Evolutionary conservation across 2,797 vertebrate species (phyloP).

Genomic region (Melanogrammus aeglefinus): DNA sequence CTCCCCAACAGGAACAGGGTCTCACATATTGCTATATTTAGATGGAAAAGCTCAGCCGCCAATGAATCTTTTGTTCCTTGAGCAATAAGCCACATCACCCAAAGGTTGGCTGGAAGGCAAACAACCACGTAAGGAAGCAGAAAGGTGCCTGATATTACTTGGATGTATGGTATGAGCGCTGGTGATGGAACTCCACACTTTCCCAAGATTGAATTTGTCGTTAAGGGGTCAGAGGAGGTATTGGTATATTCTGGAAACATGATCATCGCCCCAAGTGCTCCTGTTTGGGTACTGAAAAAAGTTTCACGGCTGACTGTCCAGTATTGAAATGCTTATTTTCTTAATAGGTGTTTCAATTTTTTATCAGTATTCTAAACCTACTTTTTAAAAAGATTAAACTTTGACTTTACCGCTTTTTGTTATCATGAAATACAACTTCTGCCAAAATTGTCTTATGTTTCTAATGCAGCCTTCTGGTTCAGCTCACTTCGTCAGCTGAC

Average conservation of each 20-base stretch:
- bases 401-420: too few relatives aligned
- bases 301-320: not conserved
- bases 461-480: not conserved
- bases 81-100: slow-evolving; percentile 1
- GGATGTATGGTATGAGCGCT: too few relatives aligned
- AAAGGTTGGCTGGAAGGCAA: slow-evolving; percentile 3
- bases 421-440: not conserved
- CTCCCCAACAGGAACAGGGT: too few relatives aligned
- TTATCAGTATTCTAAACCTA: too few relatives aligned
- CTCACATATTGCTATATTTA: too few relatives aligned
- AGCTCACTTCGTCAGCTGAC: not conserved
- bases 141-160: not conserved
- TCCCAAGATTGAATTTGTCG: not conserved
- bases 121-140: not conserved
- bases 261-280: not conserved
- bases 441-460: too few relatives aligned
- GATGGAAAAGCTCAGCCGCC: too few relatives aligned
- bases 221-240: not conserved
- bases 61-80: not conserved
- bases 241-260: not conserved
- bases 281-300: not conserved
- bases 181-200: not conserved
- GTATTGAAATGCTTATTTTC: too few relatives aligned
- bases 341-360: too few relatives aligned
- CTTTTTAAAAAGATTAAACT: too few relatives aligned